A percentile compares a stretch with the other conserved stretches of the same genome.
phyloP scores from a whole-genome alignment of 1,140 invertebrate species.

The Drosophila parabipectinata region DNA sequence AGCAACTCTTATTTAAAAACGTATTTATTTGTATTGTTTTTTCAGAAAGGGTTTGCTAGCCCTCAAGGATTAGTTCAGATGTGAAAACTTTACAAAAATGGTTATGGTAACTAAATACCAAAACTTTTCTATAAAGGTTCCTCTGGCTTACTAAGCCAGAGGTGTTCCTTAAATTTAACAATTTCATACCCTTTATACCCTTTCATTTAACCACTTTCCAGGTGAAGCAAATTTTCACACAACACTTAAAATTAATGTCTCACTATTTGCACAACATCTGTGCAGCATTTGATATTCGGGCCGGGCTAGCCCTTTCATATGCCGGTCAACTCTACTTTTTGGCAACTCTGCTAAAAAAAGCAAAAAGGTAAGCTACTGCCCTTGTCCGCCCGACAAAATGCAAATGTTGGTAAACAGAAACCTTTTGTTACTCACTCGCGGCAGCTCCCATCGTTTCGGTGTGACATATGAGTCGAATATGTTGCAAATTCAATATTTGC shows the following conservation, averaged over 20 bases:
- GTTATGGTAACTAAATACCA: neutral
- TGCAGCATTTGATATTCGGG: constrained; percentile 55
- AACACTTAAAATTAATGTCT: constrained; percentile 78
- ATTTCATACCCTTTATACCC: neutral
- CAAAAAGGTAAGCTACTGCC: constrained; percentile 24
- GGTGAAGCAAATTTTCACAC: constrained; percentile 10
- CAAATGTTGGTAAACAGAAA: constrained; percentile 78
- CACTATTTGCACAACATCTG: constrained; percentile 77
- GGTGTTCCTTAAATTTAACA: neutral
- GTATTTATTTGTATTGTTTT: constrained; percentile 68
- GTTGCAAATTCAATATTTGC: constrained; percentile 84
- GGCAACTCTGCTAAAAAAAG: constrained; percentile 24
- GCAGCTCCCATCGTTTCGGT: constrained; percentile 48
- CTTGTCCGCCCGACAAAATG: constrained; percentile 8
- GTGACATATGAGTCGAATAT: constrained; percentile 80
- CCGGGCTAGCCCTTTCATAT: constrained; percentile 18
- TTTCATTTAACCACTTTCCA: constrained; percentile 3
- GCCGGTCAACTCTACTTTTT: constrained; percentile 37
- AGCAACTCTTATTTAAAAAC: constrained; percentile 66
- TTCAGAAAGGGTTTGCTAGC: constrained; percentile 7
- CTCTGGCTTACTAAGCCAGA: neutral
- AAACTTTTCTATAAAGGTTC: neutral
- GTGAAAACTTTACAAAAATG: neutral
- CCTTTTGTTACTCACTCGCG: constrained; percentile 74
- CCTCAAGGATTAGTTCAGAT: neutral